These are phyloP conservation scores for Phalera bucephala DNA, from an alignment of 2,888 invertebrate species.

Conservation along the genomic window DNA sequence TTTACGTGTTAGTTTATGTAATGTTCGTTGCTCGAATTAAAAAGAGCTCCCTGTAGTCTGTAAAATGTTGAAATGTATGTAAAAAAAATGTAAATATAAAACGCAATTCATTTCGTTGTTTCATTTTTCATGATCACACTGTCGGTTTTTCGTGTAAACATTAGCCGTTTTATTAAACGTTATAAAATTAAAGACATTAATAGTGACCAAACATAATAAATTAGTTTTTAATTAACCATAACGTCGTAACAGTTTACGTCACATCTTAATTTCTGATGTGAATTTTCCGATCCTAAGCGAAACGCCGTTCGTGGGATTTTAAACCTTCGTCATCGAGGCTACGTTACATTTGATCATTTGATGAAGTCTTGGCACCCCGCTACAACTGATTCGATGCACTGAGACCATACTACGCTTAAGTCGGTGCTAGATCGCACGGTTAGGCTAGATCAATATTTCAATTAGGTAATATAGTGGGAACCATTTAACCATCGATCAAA, in stretches of 20 bases:
- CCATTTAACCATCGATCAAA: too few relatives aligned
- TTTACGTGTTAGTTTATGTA: constrained; percentile 82
- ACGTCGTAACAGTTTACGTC: constrained; percentile 8
- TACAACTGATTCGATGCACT: too few relatives aligned
- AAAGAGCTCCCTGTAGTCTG: constrained; percentile 82
- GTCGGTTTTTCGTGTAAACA: constrained; percentile 11
- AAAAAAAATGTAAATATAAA: constrained; percentile 80
- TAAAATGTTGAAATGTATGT: constrained; percentile 82
- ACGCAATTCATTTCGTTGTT: constrained; percentile 70
- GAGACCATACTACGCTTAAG: too few relatives aligned
- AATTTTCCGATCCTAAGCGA: too few relatives aligned
- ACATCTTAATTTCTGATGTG: constrained; percentile 10
- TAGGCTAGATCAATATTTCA: too few relatives aligned
- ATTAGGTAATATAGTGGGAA: too few relatives aligned
- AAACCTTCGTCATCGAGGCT: too few relatives aligned
- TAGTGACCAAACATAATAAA: background rate
- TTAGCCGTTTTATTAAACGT: background rate
- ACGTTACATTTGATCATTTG: too few relatives aligned
- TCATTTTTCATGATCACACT: constrained; percentile 58
- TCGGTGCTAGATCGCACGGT: too few relatives aligned
- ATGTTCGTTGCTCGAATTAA: constrained; percentile 83
- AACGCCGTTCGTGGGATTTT: too few relatives aligned
- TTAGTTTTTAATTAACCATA: background rate
- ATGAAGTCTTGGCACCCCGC: too few relatives aligned
- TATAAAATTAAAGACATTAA: constrained; percentile 2